Percentiles rank a stretch among this genome's conserved stretches.
phyloP scores from a whole-genome alignment of 2,888 invertebrate genomes.

The Drosophila macrospina region DNA sequence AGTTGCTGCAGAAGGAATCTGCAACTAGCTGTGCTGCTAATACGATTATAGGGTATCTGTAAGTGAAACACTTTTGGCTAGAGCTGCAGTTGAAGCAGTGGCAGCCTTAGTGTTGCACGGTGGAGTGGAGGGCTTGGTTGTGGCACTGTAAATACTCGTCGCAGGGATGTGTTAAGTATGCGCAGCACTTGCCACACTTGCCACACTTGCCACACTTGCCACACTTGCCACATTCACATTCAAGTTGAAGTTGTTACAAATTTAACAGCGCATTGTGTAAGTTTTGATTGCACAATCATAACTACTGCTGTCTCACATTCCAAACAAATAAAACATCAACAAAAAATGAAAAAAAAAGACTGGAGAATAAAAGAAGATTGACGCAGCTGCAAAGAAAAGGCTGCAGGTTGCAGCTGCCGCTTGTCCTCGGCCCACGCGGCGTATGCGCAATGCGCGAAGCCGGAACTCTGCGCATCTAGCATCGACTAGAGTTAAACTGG shows the following conservation, averaged over 20 bases:
- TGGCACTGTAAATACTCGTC: background rate
- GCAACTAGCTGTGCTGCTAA: too few species aligned
- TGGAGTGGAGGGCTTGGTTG: background rate
- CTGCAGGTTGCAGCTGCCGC: slow-evolving; percentile 7
- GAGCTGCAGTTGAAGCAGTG: background rate
- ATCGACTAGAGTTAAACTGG: slow-evolving; percentile 55
- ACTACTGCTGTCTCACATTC: slow-evolving; percentile 47
- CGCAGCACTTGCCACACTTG: slow-evolving; percentile 3
- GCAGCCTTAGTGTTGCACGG: background rate
- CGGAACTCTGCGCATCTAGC: slow-evolving; percentile 43
- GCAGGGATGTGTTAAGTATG: slow-evolving; percentile 9
- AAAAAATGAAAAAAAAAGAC: slow-evolving; percentile 16
- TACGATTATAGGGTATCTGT: background rate
- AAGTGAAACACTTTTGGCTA: background rate
- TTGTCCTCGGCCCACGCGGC: slow-evolving; percentile 47
- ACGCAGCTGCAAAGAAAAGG: slow-evolving; percentile 1
- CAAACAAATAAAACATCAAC: slow-evolving; percentile 21
- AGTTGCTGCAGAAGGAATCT: too few species aligned
- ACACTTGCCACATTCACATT: slow-evolving; percentile 6
- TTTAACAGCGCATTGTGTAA: slow-evolving; percentile 12
- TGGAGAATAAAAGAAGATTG: slow-evolving; percentile 18
- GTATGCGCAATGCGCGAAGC: slow-evolving; percentile 40
- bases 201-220: slow-evolving; percentile 6
- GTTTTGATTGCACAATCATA: slow-evolving; percentile 34
- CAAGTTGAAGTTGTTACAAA: slow-evolving; percentile 7